phyloP scores from a whole-genome alignment of 2,113 vertebrate species.

The Albula glossodonta region DNA sequence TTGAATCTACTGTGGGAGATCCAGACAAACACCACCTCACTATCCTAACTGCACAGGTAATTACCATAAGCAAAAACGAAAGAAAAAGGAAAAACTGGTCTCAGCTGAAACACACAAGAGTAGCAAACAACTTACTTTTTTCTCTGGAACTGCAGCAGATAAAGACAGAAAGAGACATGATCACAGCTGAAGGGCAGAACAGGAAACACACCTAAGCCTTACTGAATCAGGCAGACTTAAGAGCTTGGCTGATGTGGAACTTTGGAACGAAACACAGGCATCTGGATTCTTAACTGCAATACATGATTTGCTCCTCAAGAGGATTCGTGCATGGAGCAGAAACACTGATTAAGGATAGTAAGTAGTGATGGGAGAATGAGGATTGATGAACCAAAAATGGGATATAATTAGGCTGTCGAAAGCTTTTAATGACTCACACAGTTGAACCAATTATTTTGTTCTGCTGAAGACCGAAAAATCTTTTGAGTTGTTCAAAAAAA shows the following conservation, averaged over 20 bases:
- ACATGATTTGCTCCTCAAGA: neutral
- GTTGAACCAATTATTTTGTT: no score
- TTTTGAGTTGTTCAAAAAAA: no score
- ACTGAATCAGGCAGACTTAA: neutral
- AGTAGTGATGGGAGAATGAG: no score
- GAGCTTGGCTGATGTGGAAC: neutral
- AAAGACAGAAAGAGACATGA: conserved; percentile 37
- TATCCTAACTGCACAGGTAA: neutral
- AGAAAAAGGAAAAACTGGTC: neutral
- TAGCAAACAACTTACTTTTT: conserved; percentile 36
- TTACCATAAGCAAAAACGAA: neutral
- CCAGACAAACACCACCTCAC: neutral
- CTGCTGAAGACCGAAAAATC: no score
- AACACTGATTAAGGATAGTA: neutral
- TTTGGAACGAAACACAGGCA: neutral
- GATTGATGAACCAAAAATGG: neutral
- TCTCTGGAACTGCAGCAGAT: conserved; percentile 34
- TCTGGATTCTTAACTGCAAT: neutral
- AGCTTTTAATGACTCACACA: no score
- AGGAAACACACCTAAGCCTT: conserved; percentile 31
- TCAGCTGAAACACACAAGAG: neutral
- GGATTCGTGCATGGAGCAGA: neutral
- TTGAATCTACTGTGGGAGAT: neutral
- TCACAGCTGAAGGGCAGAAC: conserved; percentile 30
- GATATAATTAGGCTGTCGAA: no score